Evolutionary conservation across 2,888 invertebrate genomes (phyloP).

Genomic region (Sphaerophoria taeniata): DNA sequence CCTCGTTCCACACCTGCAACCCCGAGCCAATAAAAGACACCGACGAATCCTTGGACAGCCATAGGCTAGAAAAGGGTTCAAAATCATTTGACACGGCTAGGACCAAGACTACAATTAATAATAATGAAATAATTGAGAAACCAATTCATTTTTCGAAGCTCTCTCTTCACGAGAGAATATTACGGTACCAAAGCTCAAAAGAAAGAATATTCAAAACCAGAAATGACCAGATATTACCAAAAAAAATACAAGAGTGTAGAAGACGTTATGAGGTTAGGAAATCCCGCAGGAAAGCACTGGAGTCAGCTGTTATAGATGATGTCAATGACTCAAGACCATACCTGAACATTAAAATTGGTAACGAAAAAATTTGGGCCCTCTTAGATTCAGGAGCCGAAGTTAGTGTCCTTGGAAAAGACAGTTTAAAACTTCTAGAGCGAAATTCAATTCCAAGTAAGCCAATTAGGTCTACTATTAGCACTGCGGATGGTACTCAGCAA

Average conservation of each 20-base stretch:
- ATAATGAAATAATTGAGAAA: too few relatives aligned
- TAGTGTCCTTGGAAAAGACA: slow-evolving; percentile 10
- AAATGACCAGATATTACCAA: neutral
- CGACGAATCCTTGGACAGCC: neutral
- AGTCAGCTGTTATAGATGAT: neutral
- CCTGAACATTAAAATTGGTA: neutral
- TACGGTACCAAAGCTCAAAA: neutral
- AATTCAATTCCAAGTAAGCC: slow-evolving; percentile 6
- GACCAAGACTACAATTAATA: too few relatives aligned
- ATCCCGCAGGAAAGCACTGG: neutral
- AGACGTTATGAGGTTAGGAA: neutral
- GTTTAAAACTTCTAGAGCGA: neutral
- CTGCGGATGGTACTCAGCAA: slow-evolving; percentile 19
- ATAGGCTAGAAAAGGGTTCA: slow-evolving; percentile 3
- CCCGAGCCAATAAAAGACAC: slow-evolving; percentile 22
- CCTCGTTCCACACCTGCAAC: slow-evolving; percentile 22
- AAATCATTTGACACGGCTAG: slow-evolving; percentile 1
- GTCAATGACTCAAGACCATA: neutral
- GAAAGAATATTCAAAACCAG: neutral
- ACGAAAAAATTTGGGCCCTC: neutral
- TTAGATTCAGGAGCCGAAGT: slow-evolving; percentile 5
- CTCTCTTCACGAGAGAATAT: slow-evolving; percentile 8
- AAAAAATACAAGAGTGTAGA: slow-evolving; percentile 20
- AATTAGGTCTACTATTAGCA: neutral
- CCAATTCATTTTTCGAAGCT: too few relatives aligned